Conservation (phyloP, 1,140 invertebrate species). For the Papilio glaucus region DNA sequence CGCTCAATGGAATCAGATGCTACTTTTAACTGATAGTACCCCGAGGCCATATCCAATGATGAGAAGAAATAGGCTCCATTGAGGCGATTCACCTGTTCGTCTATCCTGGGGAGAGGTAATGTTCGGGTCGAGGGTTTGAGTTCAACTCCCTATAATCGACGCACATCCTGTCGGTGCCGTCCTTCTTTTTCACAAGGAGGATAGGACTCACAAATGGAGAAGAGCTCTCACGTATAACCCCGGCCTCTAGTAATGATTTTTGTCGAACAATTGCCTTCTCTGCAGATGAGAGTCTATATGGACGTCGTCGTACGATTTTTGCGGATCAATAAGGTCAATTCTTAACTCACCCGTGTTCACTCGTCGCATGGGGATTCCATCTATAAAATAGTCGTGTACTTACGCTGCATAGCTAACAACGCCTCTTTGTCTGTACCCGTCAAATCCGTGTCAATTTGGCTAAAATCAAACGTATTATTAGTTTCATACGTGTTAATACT, state of each 20-base stretch:
- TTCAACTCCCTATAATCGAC: constrained; percentile 65
- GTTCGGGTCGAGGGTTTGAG: constrained; percentile 65
- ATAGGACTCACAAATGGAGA: constrained; percentile 45
- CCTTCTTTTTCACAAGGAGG: constrained; percentile 42
- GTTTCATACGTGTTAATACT: constrained; percentile 1
- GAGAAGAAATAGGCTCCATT: constrained; percentile 45
- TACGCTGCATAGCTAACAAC: neutral
- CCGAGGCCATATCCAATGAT: constrained; percentile 67
- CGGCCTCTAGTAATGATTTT: constrained; percentile 40
- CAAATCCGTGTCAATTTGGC: constrained; percentile 39
- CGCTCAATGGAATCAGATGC: constrained; percentile 60
- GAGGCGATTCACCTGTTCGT: constrained; percentile 70
- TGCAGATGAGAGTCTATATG: constrained; percentile 30
- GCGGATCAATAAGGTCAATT: constrained; percentile 40
- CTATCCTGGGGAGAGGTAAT: constrained; percentile 78
- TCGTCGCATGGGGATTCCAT: constrained; percentile 32
- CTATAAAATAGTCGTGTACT: constrained; percentile 30
- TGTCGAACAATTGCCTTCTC: constrained; percentile 34
- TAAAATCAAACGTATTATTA: constrained; percentile 39
- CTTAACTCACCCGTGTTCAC: constrained; percentile 23
- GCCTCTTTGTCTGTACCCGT: constrained; percentile 27
- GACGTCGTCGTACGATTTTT: constrained; percentile 41
- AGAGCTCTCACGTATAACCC: constrained; percentile 40
- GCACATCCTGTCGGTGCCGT: no score
- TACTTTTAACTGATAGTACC: constrained; percentile 79